Conservation (phyloP, 2,888 invertebrate genomes). For the Meta bourneti region DNA sequence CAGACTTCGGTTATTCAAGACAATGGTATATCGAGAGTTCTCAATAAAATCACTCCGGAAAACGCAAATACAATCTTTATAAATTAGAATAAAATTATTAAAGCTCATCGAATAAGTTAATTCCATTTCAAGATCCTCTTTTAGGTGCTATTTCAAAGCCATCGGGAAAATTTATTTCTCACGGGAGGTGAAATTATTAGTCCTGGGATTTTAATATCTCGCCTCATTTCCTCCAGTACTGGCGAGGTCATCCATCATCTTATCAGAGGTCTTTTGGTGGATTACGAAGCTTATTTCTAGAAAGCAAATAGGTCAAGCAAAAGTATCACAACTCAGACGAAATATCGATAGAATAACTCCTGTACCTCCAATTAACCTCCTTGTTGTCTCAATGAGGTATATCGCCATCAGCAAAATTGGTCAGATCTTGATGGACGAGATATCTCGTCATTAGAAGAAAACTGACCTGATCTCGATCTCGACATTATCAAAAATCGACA, state of each 20-base stretch:
- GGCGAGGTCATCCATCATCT: neutral
- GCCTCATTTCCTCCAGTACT: neutral
- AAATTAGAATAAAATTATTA: no score
- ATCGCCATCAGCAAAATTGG: neutral
- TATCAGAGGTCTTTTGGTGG: neutral
- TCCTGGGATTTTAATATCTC: conserved; percentile 18
- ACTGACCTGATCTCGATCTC: no score
- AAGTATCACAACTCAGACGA: neutral
- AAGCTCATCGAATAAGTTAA: neutral
- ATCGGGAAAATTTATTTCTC: conserved; percentile 12
- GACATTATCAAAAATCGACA: no score
- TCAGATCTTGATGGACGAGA: no score
- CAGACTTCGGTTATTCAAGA: no score
- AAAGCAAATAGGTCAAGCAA: neutral
- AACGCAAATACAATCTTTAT: no score
- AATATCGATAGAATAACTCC: neutral
- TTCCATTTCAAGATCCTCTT: neutral
- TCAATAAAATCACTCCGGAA: no score
- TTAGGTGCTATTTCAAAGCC: neutral
- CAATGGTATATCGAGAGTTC: no score
- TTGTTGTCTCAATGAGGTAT: neutral
- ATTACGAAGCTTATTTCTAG: neutral
- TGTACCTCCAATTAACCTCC: neutral
- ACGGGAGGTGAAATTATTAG: conserved; percentile 9
- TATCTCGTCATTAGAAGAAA: no score